Evolutionary conservation across 2,797 vertebrate genomes (phyloP), one percentile per base, ranked within the genome.

Genomic region (Garrulus glandarius): DNA sequence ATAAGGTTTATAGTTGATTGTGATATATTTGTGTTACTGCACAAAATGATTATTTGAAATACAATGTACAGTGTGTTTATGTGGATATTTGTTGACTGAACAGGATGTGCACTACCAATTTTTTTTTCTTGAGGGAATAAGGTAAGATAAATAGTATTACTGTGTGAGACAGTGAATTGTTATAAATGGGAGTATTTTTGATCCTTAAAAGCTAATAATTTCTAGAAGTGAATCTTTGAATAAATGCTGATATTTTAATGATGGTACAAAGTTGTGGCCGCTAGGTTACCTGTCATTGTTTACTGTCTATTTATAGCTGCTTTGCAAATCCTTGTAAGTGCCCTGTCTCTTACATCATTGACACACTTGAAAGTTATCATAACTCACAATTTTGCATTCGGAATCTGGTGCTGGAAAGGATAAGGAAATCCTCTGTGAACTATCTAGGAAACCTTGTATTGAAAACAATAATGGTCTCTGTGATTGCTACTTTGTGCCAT

Each of bases 21-120:
- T 49, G 49, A n/a, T 43, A 9, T 17, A 49, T 81, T 89, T 1
- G 12, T 87, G 55, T 69, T 81, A 74, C 7, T 65, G 21, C 29
- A 44, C 15, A 53, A 63, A 60, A 24, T 23, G 15, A 12, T 52
- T 53, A 26, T 76, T 46, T 71, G 70, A 84, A 91, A 30, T 56
- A 46, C 3, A 53, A 13, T 77, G 39, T 23, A 49, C 13, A 5
- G 5, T 59, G 21, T 30, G 27, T 83, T 87, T 71, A 26, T 61
- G 36, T 22, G 49, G 63, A 7, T 76, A 32, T 60, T 49, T 34
- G 11, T 12, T 71, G 16, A 49, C 80, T n/a, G n/a, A 78, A 88
- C 87, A 46, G 6, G 4, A 47, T 37, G 9, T 52, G 23, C 4
- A 0, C 12, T 37, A 24, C 14, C 32, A 6, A 2, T n/a, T 50